Base-by-base conservation (phyloP, 2,113 vertebrate species). In the Coptodon bakossiorum region DNA sequence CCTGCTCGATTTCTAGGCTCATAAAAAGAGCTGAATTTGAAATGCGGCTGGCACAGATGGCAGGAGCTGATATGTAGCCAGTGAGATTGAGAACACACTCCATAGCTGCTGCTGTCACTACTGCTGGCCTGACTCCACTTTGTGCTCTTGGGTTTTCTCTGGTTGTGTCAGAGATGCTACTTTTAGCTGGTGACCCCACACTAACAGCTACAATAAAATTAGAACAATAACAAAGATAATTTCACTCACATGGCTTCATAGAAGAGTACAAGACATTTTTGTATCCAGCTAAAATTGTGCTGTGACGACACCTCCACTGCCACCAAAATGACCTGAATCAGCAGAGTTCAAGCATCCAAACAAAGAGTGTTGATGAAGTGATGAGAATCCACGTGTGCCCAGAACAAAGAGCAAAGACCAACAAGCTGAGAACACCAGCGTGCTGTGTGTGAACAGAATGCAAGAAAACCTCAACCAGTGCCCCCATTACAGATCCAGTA, bases 31-130 rank as follows among this genome's bases (percentile, higher is more conserved):
- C 89, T 89, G 90, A 92, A 90, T 78, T 31, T 78, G 73, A 78
- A 83, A 91, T 85, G 89, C 87, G 91, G 79, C 90, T 89, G 91
- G 92, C 87, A 93, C 73, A 78, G 93, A 94, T 95, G 93, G 90
- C 54, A 90, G 81, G 86, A 87, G 81, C 90, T 90, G 90, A 94
- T 92, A 93, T 61, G n/a, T 27, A 87, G 90, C 87, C 94, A 93
- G 89, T 86, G 19, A 92, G 79, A 93, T 82, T 80, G 88, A 89
- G 88, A 90, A 82, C 81, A 82, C 79, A 82, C 81, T 87, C 61
- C 9, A 19, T 13, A 48, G 78, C 54, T 81, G 80, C 73, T 89
- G 63, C 29, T 86, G 78, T 36, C 86, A 61, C 68, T 68, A 24
- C 80, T 82, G 79, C 12, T 6, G 52, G 53, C 45, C 63, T 45